phyloP scores from a whole-genome alignment of 2,888 invertebrate species.

The Leptopterna dolabrata region DNA sequence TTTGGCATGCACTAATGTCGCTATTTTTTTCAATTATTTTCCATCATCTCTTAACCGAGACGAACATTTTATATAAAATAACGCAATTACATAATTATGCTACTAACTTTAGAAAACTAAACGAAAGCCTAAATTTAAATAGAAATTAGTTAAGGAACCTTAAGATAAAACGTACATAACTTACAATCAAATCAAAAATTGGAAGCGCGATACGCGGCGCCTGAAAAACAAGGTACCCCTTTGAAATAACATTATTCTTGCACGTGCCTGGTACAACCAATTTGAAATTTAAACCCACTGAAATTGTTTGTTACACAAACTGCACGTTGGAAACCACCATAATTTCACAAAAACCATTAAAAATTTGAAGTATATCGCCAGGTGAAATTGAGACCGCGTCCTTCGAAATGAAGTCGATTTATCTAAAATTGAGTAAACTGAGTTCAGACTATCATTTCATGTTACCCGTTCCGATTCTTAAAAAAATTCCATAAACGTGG shows the following conservation, averaged over 20 bases:
- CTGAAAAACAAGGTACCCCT: neutral
- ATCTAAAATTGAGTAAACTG: neutral
- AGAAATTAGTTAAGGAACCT: constrained; percentile 39
- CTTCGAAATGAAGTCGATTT: neutral
- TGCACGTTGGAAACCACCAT: neutral
- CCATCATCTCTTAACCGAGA: neutral
- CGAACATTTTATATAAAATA: constrained; percentile 1
- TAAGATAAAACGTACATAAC: neutral
- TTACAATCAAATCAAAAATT: constrained; percentile 2
- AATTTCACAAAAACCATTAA: neutral
- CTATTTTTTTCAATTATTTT: neutral
- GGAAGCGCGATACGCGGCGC: neutral
- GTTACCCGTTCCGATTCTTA: neutral
- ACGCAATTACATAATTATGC: constrained; percentile 5
- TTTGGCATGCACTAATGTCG: constrained; percentile 7
- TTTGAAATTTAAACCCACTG: too few species aligned
- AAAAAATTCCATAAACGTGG: neutral
- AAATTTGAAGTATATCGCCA: neutral
- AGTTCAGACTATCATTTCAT: neutral
- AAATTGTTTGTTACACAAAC: too few species aligned
- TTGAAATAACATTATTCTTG: too few species aligned
- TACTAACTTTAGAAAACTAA: constrained; percentile 25
- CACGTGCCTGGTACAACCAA: too few species aligned
- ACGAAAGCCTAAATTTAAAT: constrained; percentile 27
- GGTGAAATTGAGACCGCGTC: neutral